Percentiles rank a stretch among this genome's conserved stretches.
phyloP scores from a whole-genome alignment of 2,888 invertebrate genomes.

The Macropis europaea region DNA sequence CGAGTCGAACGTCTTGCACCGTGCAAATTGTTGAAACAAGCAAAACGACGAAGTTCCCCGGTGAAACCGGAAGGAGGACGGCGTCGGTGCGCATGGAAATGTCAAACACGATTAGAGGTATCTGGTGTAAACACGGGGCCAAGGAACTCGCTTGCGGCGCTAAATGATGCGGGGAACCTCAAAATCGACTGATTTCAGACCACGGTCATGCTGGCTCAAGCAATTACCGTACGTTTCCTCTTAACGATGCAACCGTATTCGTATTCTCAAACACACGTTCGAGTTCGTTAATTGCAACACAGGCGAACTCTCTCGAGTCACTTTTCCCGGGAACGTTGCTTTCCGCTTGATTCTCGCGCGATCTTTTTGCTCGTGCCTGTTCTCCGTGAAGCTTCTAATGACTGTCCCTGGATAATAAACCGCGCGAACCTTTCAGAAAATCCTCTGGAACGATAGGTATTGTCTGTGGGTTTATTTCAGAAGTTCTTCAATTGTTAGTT shows the following conservation, averaged over 20 bases:
- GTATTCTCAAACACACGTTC: constrained; percentile 8
- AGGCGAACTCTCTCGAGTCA: background rate
- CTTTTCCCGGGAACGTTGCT: background rate
- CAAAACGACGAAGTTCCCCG: no score
- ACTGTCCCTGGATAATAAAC: no score
- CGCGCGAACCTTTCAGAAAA: no score
- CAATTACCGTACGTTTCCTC: constrained; percentile 14
- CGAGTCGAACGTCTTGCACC: no score
- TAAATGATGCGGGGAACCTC: constrained; percentile 61
- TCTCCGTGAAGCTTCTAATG: no score
- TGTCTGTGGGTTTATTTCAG: no score
- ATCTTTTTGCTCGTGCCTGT: background rate
- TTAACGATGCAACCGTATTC: constrained; percentile 36
- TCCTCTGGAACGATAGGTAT: no score
- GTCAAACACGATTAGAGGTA: constrained; percentile 37
- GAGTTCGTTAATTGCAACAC: constrained; percentile 15
- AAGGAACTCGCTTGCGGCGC: constrained; percentile 26
- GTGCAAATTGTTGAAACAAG: background rate
- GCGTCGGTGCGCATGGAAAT: background rate
- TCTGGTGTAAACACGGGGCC: constrained; percentile 21
- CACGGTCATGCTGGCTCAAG: constrained; percentile 1
- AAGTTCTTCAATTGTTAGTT: no score
- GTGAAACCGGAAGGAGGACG: no score
- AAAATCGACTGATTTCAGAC: constrained; percentile 57
- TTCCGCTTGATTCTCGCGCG: background rate